A percentile compares a stretch with the other conserved stretches of the same genome.
Conservation (phyloP, 2,797 vertebrate genomes). For the Gymnopithys bicolor region DNA sequence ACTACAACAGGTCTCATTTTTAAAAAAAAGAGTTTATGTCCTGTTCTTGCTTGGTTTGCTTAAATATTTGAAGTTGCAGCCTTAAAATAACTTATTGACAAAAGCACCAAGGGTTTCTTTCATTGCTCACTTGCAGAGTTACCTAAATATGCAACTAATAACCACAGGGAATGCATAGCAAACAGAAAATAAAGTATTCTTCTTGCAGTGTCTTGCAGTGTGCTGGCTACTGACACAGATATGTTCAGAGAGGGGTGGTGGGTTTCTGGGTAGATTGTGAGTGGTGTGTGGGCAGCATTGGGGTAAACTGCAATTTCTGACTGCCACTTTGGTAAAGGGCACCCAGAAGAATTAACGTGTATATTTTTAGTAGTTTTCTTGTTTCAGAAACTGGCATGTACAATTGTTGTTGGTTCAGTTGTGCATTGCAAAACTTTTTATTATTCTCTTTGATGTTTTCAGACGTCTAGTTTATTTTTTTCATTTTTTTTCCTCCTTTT, state of each 20-base stretch:
- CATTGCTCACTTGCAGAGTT: neutral
- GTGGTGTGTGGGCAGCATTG: neutral
- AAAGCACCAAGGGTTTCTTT: neutral
- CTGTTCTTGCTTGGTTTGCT: neutral
- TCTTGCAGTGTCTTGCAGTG: neutral
- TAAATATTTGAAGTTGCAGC: conserved; percentile 20
- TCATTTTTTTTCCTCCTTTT: neutral
- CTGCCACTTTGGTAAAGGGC: neutral
- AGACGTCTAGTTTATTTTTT: neutral
- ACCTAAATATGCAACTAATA: conserved; percentile 12
- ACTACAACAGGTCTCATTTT: neutral
- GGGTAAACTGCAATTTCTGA: neutral
- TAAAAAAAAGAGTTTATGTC: neutral
- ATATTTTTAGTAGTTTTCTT: neutral
- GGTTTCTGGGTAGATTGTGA: neutral
- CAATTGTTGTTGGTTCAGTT: neutral
- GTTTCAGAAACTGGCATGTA: neutral
- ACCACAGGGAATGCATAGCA: neutral
- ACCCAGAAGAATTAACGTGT: neutral
- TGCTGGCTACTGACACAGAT: neutral
- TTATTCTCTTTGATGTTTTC: neutral
- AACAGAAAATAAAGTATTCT: neutral
- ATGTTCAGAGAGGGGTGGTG: neutral
- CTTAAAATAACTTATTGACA: conserved; percentile 8
- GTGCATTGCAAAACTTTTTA: neutral